Percentiles rank a stretch among this genome's conserved stretches.
phyloP scores from a whole-genome alignment of 1,140 invertebrate species.

The Hypothenemus hampei region DNA sequence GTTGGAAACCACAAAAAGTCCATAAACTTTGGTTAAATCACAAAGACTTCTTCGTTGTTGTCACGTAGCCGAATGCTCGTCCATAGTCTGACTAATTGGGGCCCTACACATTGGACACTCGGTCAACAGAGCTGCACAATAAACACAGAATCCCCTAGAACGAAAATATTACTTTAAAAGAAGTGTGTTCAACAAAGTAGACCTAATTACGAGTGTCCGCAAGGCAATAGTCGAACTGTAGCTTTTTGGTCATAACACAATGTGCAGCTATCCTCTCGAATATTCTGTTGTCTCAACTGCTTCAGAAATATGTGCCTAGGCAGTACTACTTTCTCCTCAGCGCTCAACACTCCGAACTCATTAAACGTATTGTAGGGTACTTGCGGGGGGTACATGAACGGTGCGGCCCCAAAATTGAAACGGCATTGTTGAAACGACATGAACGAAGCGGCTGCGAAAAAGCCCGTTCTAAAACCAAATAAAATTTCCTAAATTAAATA shows the following conservation, averaged over 20 bases:
- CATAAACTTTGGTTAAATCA: no score
- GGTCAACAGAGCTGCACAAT: conserved; percentile 71
- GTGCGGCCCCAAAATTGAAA: conserved; percentile 86
- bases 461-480: conserved; percentile 73
- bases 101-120: conserved; percentile 87
- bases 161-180: background rate
- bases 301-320: conserved; percentile 72
- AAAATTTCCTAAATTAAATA: no score
- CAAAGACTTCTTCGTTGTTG: no score
- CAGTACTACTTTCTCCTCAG: conserved; percentile 66
- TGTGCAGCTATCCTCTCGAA: conserved; percentile 81
- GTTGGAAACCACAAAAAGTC: no score
- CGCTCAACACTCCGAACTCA: conserved; percentile 62
- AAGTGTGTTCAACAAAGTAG: background rate
- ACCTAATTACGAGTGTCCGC: conserved; percentile 66
- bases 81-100: conserved; percentile 33
- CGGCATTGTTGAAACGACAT: conserved; percentile 94
- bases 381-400: conserved; percentile 68
- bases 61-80: conserved; percentile 33
- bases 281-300: conserved; percentile 65
- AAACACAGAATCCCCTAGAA: conserved; percentile 77
- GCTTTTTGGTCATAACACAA: conserved; percentile 81
- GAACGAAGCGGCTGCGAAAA: conserved; percentile 91
- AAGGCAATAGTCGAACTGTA: conserved; percentile 69
- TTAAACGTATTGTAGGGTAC: conserved; percentile 67